A percentile compares a stretch with the other conserved stretches of the same genome.
Conservation (phyloP, 2,113 vertebrate species). For the Tetrao urogallus region DNA sequence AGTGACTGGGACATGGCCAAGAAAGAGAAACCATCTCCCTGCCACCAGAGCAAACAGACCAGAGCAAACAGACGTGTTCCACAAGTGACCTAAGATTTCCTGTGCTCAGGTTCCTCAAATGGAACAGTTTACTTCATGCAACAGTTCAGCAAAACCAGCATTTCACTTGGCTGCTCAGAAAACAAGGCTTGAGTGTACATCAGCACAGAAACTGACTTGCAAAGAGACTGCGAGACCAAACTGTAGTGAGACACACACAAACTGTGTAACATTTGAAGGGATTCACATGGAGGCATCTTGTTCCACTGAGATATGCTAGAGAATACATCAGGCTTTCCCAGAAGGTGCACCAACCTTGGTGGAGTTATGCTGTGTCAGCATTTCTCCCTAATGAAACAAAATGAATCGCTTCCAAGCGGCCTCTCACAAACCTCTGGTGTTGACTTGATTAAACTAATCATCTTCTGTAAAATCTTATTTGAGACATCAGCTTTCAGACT, state of each 20-base stretch:
- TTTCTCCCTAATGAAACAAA: neutral
- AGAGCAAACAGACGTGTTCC: neutral
- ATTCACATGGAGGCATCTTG: rapidly evolving
- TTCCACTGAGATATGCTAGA: neutral
- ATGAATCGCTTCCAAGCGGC: neutral
- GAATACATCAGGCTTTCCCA: rapidly evolving
- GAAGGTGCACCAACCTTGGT: neutral
- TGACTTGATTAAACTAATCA: neutral
- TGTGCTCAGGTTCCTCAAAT: neutral
- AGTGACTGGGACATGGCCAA: neutral
- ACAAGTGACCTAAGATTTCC: neutral
- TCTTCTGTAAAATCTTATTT: neutral
- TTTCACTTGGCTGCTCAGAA: neutral
- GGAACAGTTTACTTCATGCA: neutral
- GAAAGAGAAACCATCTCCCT: neutral
- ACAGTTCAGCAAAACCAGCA: neutral
- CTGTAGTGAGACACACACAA: rapidly evolving
- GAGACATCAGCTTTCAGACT: neutral
- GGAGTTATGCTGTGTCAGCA: neutral
- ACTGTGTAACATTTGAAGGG: rapidly evolving
- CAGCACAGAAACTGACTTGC: neutral
- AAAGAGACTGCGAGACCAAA: neutral
- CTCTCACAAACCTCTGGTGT: neutral
- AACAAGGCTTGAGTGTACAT: neutral
- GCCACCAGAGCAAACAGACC: neutral